Percentiles rank a stretch among this genome's conserved stretches.
Evolutionary conservation across 2,888 invertebrate genomes (phyloP).

Genomic region (Glyphotaelius pellucidus): DNA sequence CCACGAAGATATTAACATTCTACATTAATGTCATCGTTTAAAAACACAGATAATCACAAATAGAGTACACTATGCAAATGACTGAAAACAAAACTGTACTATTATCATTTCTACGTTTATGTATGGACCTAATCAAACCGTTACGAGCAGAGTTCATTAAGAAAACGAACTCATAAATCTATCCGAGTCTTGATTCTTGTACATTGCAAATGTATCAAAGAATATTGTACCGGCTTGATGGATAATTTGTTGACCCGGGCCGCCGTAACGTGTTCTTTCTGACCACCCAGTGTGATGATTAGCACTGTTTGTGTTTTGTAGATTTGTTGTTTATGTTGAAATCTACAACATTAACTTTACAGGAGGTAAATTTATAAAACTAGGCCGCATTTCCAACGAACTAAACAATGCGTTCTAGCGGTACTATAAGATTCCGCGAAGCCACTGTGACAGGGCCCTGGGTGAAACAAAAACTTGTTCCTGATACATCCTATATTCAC

Average conservation of each 20-base stretch:
- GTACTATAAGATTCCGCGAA: neutral
- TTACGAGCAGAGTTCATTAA: constrained; percentile 31
- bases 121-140: constrained; percentile 25
- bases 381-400: neutral
- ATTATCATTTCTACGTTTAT: neutral
- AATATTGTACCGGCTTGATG: constrained; percentile 30
- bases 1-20: neutral
- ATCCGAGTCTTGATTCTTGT: neutral
- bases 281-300: constrained; percentile 40
- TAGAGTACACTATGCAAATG: neutral
- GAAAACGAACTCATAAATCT: constrained; percentile 35
- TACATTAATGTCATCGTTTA: neutral
- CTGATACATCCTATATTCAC: neutral
- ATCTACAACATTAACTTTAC: neutral
- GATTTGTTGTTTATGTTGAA: constrained; percentile 9
- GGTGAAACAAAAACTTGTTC: neutral
- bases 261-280: constrained; percentile 29
- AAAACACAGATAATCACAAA: neutral
- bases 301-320: constrained; percentile 26
- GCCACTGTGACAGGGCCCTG: neutral
- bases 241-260: constrained; percentile 20
- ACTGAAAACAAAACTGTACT: constrained; percentile 7
- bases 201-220: constrained; percentile 34
- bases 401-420: neutral
- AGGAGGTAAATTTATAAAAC: neutral